phyloP scores from a whole-genome alignment of 1,140 invertebrate genomes.

The Drosophila pseudoananassae region DNA sequence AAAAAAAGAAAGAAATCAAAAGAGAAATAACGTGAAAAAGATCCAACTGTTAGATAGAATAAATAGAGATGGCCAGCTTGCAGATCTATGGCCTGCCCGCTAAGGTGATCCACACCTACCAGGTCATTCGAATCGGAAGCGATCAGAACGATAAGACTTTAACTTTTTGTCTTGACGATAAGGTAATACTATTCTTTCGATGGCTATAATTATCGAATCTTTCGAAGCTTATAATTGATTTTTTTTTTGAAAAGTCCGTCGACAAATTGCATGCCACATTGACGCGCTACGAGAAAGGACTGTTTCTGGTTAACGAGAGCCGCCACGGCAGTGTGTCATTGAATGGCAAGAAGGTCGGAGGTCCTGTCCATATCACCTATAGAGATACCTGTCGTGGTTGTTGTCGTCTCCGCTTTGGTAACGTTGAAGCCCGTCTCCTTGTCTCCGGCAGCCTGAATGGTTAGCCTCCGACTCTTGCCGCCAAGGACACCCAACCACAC shows the following conservation, averaged over 20 bases:
- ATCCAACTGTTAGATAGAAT: neutral
- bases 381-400: constrained; percentile 33
- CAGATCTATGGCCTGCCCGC: constrained; percentile 35
- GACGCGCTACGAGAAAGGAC: constrained; percentile 32
- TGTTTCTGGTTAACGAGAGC: constrained; percentile 47
- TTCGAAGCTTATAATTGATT: neutral
- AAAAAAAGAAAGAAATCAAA: neutral
- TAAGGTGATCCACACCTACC: constrained; percentile 39
- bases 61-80: constrained; percentile 35
- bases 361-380: constrained; percentile 34
- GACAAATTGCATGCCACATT: constrained; percentile 37
- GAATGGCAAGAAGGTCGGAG: constrained; percentile 29
- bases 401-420: constrained; percentile 30
- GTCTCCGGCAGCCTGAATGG: constrained; percentile 31
- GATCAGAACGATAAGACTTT: constrained; percentile 25
- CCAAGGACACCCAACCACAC: neutral
- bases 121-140: constrained; percentile 47
- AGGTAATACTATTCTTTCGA: constrained; percentile 9
- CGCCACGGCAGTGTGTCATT: constrained; percentile 23
- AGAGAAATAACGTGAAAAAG: neutral
- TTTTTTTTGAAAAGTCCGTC: constrained; percentile 6
- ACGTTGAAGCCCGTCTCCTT: constrained; percentile 24
- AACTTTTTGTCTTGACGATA: constrained; percentile 26
- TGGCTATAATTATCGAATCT: no score
- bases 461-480: neutral